Evolutionary conservation across 2,113 vertebrate species (phyloP), one percentile per base, ranked within the genome.

Genomic region (Leucosticte australis): DNA sequence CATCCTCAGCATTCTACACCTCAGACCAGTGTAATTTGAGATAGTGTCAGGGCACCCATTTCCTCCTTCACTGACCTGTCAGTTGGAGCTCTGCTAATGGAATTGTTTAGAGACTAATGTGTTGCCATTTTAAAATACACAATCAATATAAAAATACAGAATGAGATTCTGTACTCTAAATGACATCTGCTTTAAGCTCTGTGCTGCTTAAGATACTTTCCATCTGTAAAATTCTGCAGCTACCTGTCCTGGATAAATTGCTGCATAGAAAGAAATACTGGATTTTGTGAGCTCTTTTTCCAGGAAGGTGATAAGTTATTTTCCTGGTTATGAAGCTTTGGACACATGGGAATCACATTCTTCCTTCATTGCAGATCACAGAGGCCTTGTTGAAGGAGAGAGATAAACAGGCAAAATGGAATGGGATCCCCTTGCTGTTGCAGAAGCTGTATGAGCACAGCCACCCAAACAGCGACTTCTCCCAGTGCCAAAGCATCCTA

Each of bases 321-420:
- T 85, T 92, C 75, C 35, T 80, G 42, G 2, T 79, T 42, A 6
- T 39, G 52, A 73, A 50, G 24, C 75, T 3, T 1, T 46, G 53
- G 33, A 15, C 81, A 42, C 77, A 4, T 63, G 79, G 59, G 57
- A 87, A 41, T 86, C 49, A 10, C 1, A 0, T 83, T 85, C 7
- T 90, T 74, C 23, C 60, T 52, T 85, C 19, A 2, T 96, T 94
- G 55, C 91, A 99, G 99, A 98, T 99, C 89, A 98, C 99, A 68
- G 98, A 98, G 96, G 98, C 98, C 50, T 98, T 99, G 97, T 97
- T 99, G 84, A 98, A 98, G 39, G 99, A 99, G 84, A 98, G 99
- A 91, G 99, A 99, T 93, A 99, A 99, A 94, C 98, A 98, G 49
- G 99, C 98, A 28, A 99, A 99, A 92, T 99, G 99, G 99, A 98